Percentiles rank a stretch among this genome's conserved stretches.
phyloP scores from a whole-genome alignment of 2,888 invertebrate genomes.

The Hylaea fasciaria region DNA sequence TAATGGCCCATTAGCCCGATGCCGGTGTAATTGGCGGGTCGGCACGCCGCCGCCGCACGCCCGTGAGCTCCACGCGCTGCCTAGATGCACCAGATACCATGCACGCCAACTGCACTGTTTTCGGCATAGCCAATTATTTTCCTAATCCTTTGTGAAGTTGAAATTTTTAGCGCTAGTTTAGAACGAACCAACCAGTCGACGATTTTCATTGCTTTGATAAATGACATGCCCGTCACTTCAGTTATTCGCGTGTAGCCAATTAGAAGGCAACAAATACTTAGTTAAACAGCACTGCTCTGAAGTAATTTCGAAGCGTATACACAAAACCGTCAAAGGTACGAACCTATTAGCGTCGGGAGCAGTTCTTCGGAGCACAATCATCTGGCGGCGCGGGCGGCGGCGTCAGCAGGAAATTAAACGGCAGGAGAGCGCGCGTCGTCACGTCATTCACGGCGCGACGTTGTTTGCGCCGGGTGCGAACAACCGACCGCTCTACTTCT shows the following conservation, averaged over 20 bases:
- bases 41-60: slow-evolving; percentile 50
- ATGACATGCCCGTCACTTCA: too few species aligned
- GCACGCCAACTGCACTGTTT: slow-evolving; percentile 69
- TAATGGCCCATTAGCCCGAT: slow-evolving; percentile 78
- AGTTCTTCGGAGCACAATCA: slow-evolving; percentile 61
- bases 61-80: slow-evolving; percentile 55
- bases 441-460: slow-evolving; percentile 65
- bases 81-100: slow-evolving; percentile 67
- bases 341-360: slow-evolving; percentile 38
- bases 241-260: too few species aligned
- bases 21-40: slow-evolving; percentile 72
- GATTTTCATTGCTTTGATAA: too few species aligned
- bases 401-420: slow-evolving; percentile 81
- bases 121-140: slow-evolving; percentile 43
- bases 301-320: background rate
- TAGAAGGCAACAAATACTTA: too few species aligned
- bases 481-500: slow-evolving; percentile 19
- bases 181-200: too few species aligned
- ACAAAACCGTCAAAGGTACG: slow-evolving; percentile 15
- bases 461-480: slow-evolving; percentile 18
- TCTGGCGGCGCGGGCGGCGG: slow-evolving; percentile 47
- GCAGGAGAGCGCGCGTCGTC: slow-evolving; percentile 61
- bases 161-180: too few species aligned
- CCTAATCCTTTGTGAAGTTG: background rate
- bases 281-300: background rate